Percentiles rank a stretch among this genome's conserved stretches.
Conservation (phyloP, 2,797 vertebrate species). For the Enteromius thamalakanensis region DNA sequence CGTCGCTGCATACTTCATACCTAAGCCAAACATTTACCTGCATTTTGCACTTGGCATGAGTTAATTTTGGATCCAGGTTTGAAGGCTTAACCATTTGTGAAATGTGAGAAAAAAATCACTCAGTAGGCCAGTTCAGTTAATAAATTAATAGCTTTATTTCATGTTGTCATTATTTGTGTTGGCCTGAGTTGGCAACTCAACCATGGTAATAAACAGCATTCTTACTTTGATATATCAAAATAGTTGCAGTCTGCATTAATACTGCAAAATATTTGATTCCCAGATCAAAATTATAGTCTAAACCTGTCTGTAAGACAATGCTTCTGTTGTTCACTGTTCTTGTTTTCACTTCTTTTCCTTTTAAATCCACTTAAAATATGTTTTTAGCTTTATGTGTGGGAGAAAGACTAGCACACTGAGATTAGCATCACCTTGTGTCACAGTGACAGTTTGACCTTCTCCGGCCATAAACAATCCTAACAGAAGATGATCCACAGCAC, state of each 20-base stretch:
- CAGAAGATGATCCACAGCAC: slow-evolving; percentile 21
- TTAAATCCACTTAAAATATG: neutral
- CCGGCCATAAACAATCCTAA: slow-evolving; percentile 35
- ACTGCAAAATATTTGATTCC: neutral
- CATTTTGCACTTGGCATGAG: neutral
- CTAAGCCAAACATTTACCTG: no score
- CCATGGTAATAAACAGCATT: neutral
- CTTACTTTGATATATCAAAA: neutral
- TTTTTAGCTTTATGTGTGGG: neutral
- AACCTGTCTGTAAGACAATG: no score
- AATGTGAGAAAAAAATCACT: neutral
- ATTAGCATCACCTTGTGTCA: neutral
- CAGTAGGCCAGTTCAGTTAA: neutral
- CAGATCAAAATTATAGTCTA: neutral
- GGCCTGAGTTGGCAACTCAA: neutral
- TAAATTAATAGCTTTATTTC: neutral
- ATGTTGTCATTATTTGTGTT: neutral
- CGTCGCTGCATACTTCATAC: neutral
- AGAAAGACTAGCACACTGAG: neutral
- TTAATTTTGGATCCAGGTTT: neutral
- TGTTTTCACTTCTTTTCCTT: no score
- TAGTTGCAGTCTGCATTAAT: neutral
- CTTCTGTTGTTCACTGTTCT: no score
- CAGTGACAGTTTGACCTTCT: slow-evolving; percentile 40
- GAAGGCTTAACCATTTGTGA: neutral